A percentile compares a stretch with the other conserved stretches of the same genome.
Evolutionary conservation across 2,113 vertebrate species (phyloP).

Genomic region (Chaenogobius annularis): DNA sequence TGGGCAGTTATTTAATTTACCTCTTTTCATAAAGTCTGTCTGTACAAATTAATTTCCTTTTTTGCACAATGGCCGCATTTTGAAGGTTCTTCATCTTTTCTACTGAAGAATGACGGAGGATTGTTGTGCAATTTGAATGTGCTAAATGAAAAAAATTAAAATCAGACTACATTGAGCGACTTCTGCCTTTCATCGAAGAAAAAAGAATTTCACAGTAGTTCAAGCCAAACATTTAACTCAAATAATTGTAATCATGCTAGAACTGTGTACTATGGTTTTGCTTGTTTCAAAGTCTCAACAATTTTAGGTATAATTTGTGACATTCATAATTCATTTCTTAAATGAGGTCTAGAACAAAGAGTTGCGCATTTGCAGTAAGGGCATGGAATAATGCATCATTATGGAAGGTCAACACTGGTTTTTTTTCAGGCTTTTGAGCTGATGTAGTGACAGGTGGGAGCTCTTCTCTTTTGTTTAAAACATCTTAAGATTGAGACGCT

Average conservation of each 20-base stretch:
- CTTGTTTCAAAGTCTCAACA: conserved; percentile 1
- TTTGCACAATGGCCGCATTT: conserved; percentile 81
- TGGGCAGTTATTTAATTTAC: conserved; percentile 86
- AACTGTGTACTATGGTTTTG: background rate
- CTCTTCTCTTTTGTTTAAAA: background rate
- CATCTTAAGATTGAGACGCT: background rate
- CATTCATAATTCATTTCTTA: background rate
- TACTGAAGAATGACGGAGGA: conserved; percentile 83
- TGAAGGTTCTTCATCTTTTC: conserved; percentile 88
- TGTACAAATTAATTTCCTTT: conserved; percentile 71
- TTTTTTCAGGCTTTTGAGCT: background rate
- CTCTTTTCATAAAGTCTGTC: conserved; percentile 87
- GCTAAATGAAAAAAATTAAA: conserved; percentile 71
- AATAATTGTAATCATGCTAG: conserved; percentile 21
- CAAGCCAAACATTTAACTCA: conserved; percentile 31
- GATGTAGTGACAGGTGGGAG: background rate
- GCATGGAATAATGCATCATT: background rate
- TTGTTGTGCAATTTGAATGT: conserved; percentile 81
- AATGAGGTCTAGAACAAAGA: background rate
- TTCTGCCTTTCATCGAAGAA: conserved; percentile 24
- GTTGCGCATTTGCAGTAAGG: conserved; percentile 2
- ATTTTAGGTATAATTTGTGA: background rate
- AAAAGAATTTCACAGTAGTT: conserved; percentile 18
- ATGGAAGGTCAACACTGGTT: background rate
- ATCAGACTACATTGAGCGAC: conserved; percentile 70